Evolutionary conservation across 1,140 invertebrate genomes (phyloP).

Genomic region (Drosophila tsacasi): DNA sequence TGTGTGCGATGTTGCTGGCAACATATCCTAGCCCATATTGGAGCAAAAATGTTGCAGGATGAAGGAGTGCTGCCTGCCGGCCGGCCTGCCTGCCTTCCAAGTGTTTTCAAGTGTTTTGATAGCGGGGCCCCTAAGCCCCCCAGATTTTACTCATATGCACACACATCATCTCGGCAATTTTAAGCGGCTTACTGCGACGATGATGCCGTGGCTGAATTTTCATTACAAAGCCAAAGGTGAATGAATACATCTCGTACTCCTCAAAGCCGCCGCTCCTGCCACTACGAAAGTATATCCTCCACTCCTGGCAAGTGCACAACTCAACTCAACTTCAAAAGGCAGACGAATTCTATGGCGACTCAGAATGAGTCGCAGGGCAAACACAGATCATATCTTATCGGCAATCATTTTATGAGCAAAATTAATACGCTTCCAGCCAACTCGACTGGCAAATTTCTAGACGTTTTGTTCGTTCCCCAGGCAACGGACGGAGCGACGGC

Average conservation of each 20-base stretch:
- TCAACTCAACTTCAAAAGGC: constrained; percentile 53
- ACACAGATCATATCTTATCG: constrained; percentile 83
- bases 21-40: constrained; percentile 47
- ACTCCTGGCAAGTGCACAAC: constrained; percentile 40
- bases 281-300: constrained; percentile 3
- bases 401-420: constrained; percentile 79
- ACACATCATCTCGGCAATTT: constrained; percentile 60
- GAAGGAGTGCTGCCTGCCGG: constrained; percentile 1
- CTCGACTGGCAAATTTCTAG: constrained; percentile 64
- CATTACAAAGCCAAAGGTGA: constrained; percentile 78
- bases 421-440: constrained; percentile 63
- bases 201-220: constrained; percentile 61
- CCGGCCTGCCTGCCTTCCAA: constrained; percentile 13
- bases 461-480: constrained; percentile 54
- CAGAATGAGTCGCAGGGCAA: constrained; percentile 45
- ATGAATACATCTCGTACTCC: constrained; percentile 45
- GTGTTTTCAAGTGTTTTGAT: constrained; percentile 54
- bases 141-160: constrained; percentile 48
- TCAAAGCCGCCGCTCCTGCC: too few relatives aligned
- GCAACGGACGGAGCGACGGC: constrained; percentile 33
- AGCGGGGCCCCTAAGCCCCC: constrained; percentile 35
- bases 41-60: constrained; percentile 31
- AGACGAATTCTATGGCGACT: constrained; percentile 32
- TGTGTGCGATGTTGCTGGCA: constrained; percentile 57
- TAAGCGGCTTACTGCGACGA: constrained; percentile 65